Conservation (phyloP, 64 coral and sea anemone species). For the Dendrophyllia cribrosa region DNA sequence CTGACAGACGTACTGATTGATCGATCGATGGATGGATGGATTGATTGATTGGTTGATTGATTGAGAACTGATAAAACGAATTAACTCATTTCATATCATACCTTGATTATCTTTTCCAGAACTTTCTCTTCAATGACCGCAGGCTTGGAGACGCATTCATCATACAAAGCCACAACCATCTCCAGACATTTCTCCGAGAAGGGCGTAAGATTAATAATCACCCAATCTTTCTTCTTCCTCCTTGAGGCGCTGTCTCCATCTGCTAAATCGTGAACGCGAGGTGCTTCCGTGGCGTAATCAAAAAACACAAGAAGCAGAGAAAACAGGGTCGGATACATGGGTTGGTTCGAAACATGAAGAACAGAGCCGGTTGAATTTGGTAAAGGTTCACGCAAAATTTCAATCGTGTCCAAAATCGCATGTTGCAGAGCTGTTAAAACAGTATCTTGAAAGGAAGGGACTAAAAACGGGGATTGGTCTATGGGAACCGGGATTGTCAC, state of each 20-base stretch:
- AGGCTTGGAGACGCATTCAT: constrained; percentile 63
- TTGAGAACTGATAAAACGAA: too few relatives aligned
- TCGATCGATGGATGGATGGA: too few relatives aligned
- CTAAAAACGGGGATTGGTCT: constrained; percentile 90
- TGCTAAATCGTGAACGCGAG: constrained; percentile 51
- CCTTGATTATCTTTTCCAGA: constrained; percentile 90
- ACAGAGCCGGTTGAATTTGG: constrained; percentile 72
- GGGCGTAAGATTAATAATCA: constrained; percentile 74
- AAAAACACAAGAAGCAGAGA: constrained; percentile 77
- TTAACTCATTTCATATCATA: constrained; percentile 1
- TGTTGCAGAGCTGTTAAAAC: constrained; percentile 84
- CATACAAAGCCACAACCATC: constrained; percentile 75
- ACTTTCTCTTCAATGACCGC: constrained; percentile 96
- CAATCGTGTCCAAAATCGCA: constrained; percentile 84
- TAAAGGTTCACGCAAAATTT: constrained; percentile 84
- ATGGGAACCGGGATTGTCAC: constrained; percentile 81
- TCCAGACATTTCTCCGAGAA: constrained; percentile 94
- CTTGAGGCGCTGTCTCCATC: constrained; percentile 31
- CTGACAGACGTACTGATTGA: too few relatives aligned
- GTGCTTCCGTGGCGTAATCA: constrained; percentile 73
- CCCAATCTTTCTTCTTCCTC: constrained; percentile 84
- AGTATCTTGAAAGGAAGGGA: constrained; percentile 89
- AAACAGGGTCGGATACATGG: constrained; percentile 97
- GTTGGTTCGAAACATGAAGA: constrained; percentile 84
- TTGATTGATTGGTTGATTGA: too few relatives aligned